phyloP scores from a whole-genome alignment of 2,797 vertebrate species.

The Catostomus latipinnis region DNA sequence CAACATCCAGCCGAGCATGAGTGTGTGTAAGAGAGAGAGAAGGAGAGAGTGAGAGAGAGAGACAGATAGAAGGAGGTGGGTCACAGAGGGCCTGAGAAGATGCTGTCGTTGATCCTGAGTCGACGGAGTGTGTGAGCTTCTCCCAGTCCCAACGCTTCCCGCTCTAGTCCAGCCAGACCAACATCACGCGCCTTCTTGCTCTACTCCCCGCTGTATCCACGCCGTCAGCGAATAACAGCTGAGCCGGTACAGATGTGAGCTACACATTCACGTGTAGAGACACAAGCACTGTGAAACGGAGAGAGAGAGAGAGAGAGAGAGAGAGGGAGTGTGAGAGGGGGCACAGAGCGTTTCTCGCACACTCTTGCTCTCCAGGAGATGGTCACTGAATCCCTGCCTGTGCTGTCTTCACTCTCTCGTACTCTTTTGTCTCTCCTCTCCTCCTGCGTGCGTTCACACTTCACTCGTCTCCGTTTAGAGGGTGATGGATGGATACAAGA shows the following conservation, averaged over 20 bases:
- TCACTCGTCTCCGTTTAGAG: conserved; percentile 59
- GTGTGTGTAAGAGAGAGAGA: conserved; percentile 29
- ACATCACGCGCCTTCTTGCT: conserved; percentile 69
- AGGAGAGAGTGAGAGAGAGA: background rate
- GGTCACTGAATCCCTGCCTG: conserved; percentile 1
- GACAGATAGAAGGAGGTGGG: background rate
- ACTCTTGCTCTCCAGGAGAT: conserved; percentile 26
- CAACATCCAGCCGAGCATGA: conserved; percentile 71
- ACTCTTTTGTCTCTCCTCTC: conserved; percentile 61
- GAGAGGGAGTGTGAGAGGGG: background rate
- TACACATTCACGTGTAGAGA: conserved; percentile 11
- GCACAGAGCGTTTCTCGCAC: conserved; percentile 38
- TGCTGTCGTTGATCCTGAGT: conserved; percentile 39
- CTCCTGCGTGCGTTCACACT: conserved; percentile 62
- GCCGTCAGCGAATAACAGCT: conserved; percentile 78
- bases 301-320: conserved; percentile 4
- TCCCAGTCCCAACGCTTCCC: conserved; percentile 72
- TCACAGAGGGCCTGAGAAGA: conserved; percentile 13
- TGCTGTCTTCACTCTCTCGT: conserved; percentile 65
- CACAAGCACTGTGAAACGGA: conserved; percentile 50
- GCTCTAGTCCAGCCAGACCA: conserved; percentile 71
- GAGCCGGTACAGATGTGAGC: conserved; percentile 72
- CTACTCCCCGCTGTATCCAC: conserved; percentile 77
- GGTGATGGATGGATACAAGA: conserved; percentile 62
- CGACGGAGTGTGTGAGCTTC: conserved; percentile 19